phyloP scores from a whole-genome alignment of 2,113 vertebrate genomes.

The Thryonomys swinderianus region DNA sequence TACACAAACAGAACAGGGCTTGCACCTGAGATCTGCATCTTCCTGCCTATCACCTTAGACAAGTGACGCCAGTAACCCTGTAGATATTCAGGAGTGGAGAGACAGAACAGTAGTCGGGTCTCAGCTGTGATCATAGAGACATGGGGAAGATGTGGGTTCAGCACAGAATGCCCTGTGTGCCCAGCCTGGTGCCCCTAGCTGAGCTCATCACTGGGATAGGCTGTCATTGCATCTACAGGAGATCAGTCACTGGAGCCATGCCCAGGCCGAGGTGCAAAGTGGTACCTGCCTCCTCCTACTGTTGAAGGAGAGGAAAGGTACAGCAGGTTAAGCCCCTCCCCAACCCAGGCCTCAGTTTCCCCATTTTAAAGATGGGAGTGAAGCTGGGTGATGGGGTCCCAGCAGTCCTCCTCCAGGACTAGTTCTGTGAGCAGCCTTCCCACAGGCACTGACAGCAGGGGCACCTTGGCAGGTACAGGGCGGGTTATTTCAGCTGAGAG shows the following conservation, averaged over 20 bases:
- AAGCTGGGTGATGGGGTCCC: background rate
- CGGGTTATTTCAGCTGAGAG: background rate
- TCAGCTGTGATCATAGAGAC: background rate
- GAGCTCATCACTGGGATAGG: background rate
- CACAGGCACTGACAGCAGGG: background rate
- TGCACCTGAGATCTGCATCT: background rate
- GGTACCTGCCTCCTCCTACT: background rate
- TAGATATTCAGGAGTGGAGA: background rate
- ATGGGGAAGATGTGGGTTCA: background rate
- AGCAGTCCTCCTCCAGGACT: background rate
- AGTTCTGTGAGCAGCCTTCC: background rate
- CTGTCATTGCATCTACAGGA: constrained; percentile 46
- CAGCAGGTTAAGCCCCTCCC: background rate
- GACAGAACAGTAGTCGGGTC: background rate
- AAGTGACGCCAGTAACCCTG: background rate
- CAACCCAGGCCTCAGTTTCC: background rate
- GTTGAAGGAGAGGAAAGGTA: background rate
- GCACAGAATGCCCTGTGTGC: background rate
- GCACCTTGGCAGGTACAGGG: background rate
- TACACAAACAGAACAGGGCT: background rate
- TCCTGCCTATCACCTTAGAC: background rate
- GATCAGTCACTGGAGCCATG: constrained; percentile 17
- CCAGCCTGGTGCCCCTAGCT: background rate
- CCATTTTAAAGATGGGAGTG: background rate
- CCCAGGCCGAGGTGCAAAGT: background rate